A percentile compares a stretch with the other conserved stretches of the same genome.
phyloP scores from a whole-genome alignment of 2,888 invertebrate genomes.

The Eudemis profundana region DNA sequence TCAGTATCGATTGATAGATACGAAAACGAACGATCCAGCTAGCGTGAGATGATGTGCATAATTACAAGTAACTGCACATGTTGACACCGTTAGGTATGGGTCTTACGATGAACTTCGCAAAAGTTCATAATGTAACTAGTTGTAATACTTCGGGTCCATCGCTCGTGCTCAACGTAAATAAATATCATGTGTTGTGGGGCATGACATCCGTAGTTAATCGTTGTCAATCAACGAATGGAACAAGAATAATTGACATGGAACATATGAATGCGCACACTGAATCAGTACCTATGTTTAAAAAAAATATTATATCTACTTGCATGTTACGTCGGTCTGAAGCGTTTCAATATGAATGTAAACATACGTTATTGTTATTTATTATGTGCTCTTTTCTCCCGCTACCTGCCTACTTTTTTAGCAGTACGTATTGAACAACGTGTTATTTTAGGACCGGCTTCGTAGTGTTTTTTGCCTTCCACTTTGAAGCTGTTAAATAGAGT shows the following conservation, averaged over 20 bases:
- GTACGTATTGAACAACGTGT: background rate
- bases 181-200: slow-evolving; percentile 30
- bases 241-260: slow-evolving; percentile 7
- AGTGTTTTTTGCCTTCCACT: background rate
- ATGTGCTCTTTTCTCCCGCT: too few relatives aligned
- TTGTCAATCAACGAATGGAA: slow-evolving; percentile 30
- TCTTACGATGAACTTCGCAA: slow-evolving; percentile 21
- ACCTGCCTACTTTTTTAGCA: too few relatives aligned
- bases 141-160: slow-evolving; percentile 9
- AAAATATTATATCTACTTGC: too few relatives aligned
- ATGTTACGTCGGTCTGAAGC: too few relatives aligned
- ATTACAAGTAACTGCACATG: slow-evolving; percentile 36
- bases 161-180: slow-evolving; percentile 3
- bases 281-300: background rate
- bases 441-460: background rate
- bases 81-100: slow-evolving; percentile 33
- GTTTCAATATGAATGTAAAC: background rate
- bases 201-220: slow-evolving; percentile 33
- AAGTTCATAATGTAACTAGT: slow-evolving; percentile 34
- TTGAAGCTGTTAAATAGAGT: slow-evolving; percentile 2
- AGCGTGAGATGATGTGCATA: slow-evolving; percentile 33
- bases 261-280: slow-evolving; percentile 7
- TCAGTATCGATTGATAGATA: slow-evolving; percentile 28
- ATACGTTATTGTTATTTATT: background rate
- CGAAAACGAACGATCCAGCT: background rate